Conservation (phyloP, 2,888 invertebrate species). For the Harpalus rubripes region DNA sequence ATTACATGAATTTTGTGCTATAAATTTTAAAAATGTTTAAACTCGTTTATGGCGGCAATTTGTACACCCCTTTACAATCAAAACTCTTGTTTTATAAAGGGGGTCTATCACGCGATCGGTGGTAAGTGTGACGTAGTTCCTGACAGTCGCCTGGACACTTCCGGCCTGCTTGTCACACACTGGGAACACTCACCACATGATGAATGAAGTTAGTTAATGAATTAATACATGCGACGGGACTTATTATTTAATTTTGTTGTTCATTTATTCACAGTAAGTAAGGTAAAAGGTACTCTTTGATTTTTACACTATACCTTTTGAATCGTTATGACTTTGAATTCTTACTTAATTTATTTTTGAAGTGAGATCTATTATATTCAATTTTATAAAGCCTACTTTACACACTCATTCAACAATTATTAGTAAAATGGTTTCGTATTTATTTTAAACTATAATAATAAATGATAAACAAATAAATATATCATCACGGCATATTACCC, state of each 20-base stretch:
- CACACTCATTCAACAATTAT: too few species aligned
- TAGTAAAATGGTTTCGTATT: too few species aligned
- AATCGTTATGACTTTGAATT: not conserved
- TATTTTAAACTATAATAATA: too few species aligned
- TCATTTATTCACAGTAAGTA: conserved; percentile 12
- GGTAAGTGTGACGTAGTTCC: conserved; percentile 53
- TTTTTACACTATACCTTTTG: not conserved
- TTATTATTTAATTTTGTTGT: not conserved
- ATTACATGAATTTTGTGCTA: too few species aligned
- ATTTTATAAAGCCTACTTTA: too few species aligned
- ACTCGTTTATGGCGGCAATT: not conserved
- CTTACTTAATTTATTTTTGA: too few species aligned
- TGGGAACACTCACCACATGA: conserved; percentile 27
- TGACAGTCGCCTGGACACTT: conserved; percentile 49
- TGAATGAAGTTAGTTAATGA: conserved; percentile 42
- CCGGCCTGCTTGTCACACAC: conserved; percentile 44
- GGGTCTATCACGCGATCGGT: conserved; percentile 46
- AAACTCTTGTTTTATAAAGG: not conserved
- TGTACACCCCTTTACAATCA: conserved; percentile 1
- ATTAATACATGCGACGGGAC: conserved; percentile 18
- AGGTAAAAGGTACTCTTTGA: not conserved
- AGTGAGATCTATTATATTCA: too few species aligned
- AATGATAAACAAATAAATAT: too few species aligned
- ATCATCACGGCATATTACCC: too few species aligned
- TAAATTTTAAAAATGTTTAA: not conserved